These are phyloP conservation scores for Pelusios castaneus DNA, from an alignment of 2,113 vertebrate genomes.

Conservation along the genomic window DNA sequence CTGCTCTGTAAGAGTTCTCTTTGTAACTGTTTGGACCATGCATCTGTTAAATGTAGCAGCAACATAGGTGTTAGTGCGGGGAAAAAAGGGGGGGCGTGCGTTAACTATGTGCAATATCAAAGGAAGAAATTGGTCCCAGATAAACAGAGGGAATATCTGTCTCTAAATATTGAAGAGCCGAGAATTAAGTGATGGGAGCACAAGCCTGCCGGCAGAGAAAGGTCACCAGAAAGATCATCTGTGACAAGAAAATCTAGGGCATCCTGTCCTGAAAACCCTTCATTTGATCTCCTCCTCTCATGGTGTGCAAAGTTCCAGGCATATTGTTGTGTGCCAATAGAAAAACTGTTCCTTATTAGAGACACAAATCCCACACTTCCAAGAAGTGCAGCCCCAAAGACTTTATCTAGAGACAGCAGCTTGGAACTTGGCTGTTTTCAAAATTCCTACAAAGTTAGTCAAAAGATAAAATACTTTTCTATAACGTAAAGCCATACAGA, in stretches of 20 bases:
- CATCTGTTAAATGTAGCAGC: constrained; percentile 29
- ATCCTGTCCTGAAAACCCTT: background rate
- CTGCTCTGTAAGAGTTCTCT: background rate
- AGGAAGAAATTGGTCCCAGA: background rate
- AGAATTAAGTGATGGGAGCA: background rate
- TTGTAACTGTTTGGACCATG: background rate
- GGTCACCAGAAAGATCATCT: background rate
- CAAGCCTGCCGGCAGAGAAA: background rate
- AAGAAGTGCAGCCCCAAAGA: background rate
- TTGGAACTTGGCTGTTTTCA: background rate
- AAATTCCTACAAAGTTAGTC: background rate
- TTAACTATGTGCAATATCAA: constrained; percentile 5
- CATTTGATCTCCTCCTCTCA: background rate
- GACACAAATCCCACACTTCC: background rate
- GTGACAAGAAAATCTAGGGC: background rate
- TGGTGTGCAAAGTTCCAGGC: fast-evolving
- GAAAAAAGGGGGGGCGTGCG: background rate
- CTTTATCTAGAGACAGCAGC: constrained; percentile 35
- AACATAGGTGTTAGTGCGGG: background rate
- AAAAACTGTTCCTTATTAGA: background rate
- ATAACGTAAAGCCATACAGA: background rate
- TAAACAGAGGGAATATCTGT: background rate
- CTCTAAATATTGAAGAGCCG: background rate
- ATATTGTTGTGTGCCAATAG: background rate
- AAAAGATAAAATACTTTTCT: constrained; percentile 27